Percentiles rank a stretch among this genome's conserved stretches.
Conservation (phyloP, 2,797 vertebrate genomes). For the Chelonia mydas region DNA sequence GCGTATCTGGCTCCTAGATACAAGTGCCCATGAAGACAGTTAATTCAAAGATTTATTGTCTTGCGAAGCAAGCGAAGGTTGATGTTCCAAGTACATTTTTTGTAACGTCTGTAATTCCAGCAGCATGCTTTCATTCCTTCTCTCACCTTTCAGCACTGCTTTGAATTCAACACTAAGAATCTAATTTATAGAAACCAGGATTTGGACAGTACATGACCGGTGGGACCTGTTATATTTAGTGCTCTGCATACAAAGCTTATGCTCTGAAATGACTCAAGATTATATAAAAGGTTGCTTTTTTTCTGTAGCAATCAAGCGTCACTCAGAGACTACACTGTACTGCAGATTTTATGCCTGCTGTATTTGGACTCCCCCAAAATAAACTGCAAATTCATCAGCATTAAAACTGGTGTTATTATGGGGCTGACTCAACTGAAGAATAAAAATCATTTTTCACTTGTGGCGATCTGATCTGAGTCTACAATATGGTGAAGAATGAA, state of each 20-base stretch:
- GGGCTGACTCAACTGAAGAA: neutral
- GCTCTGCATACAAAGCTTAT: slow-evolving; percentile 10
- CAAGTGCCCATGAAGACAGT: neutral
- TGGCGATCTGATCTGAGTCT: neutral
- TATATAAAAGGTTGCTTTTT: slow-evolving; percentile 16
- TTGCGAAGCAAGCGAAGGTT: slow-evolving; percentile 16
- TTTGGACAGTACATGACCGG: neutral
- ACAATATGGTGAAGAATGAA: neutral
- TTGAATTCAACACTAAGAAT: neutral
- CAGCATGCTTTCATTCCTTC: neutral
- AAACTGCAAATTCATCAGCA: slow-evolving; percentile 7
- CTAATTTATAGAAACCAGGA: slow-evolving; percentile 1
- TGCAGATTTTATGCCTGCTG: neutral
- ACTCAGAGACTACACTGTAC: neutral
- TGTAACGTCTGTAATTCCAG: neutral
- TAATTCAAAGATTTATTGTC: slow-evolving; percentile 44
- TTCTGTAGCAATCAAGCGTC: slow-evolving; percentile 4
- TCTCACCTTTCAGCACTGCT: neutral
- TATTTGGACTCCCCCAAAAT: neutral
- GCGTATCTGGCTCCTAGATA: neutral
- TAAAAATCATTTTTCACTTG: slow-evolving; percentile 9
- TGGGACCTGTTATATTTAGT: slow-evolving; percentile 22
- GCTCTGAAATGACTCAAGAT: neutral
- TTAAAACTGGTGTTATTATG: neutral
- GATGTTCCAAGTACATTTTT: neutral